These are phyloP conservation scores for Girardinichthys multiradiatus DNA, from an alignment of 2,113 vertebrate species.

Conservation along the genomic window DNA sequence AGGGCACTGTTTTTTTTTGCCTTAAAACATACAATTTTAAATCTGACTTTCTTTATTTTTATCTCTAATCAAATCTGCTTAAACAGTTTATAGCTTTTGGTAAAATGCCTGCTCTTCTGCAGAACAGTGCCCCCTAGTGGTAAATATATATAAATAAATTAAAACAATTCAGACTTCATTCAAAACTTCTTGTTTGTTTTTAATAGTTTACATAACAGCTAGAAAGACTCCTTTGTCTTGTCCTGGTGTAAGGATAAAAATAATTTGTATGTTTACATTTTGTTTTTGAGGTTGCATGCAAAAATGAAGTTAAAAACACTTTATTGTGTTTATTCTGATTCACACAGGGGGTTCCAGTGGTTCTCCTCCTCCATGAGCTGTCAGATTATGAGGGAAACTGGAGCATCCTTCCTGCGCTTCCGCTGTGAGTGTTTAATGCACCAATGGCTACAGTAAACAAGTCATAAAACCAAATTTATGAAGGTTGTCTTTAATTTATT, in stretches of 20 bases:
- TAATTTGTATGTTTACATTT: background rate
- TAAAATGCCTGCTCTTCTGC: no score
- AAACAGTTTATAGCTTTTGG: no score
- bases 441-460: background rate
- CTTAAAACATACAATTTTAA: no score
- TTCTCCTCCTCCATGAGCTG: conserved; percentile 87
- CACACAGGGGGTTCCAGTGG: conserved; percentile 80
- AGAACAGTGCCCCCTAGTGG: no score
- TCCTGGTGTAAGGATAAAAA: background rate
- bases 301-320: background rate
- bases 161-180: no score
- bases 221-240: background rate
- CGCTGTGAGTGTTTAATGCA: conserved; percentile 75
- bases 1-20: no score
- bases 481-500: background rate
- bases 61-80: no score
- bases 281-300: background rate
- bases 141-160: no score
- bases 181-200: no score
- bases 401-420: conserved; percentile 88
- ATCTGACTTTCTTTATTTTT: no score
- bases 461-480: background rate
- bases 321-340: conserved; percentile 27
- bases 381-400: conserved; percentile 84
- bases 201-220: no score